Conservation (phyloP, 2,888 invertebrate species). For the Drosophila helvetica region DNA sequence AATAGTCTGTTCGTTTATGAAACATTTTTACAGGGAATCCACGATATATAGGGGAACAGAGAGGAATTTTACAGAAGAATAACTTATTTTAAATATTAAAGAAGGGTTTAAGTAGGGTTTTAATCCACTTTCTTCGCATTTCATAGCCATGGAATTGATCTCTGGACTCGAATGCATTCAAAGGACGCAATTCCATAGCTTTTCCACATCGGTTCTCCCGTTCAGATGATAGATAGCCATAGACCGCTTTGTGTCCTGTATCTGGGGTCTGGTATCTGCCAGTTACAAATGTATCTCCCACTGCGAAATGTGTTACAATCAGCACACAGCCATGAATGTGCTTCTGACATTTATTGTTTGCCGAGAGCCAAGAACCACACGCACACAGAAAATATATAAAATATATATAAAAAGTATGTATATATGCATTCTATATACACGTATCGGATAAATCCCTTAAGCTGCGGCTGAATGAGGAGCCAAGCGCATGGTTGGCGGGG, state of each 20-base stretch:
- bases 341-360: constrained; percentile 44
- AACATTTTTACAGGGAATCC: too few relatives aligned
- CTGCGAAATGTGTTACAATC: constrained; percentile 69
- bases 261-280: constrained; percentile 62
- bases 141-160: too few relatives aligned
- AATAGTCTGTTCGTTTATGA: not conserved
- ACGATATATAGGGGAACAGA: too few relatives aligned
- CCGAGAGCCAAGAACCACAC: constrained; percentile 41
- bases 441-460: constrained; percentile 69
- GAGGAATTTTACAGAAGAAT: too few relatives aligned
- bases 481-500: constrained; percentile 46
- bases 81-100: too few relatives aligned
- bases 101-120: too few relatives aligned
- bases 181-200: not conserved
- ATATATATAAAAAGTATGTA: constrained; percentile 42
- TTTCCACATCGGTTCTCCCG: not conserved
- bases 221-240: constrained; percentile 13
- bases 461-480: constrained; percentile 60
- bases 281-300: constrained; percentile 58
- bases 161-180: not conserved
- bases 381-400: constrained; percentile 39
- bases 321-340: constrained; percentile 52
- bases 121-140: too few relatives aligned
- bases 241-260: constrained; percentile 11
- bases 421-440: constrained; percentile 28